Conservation (phyloP, 2,888 invertebrate species). For the Meliscaeva auricollis region DNA sequence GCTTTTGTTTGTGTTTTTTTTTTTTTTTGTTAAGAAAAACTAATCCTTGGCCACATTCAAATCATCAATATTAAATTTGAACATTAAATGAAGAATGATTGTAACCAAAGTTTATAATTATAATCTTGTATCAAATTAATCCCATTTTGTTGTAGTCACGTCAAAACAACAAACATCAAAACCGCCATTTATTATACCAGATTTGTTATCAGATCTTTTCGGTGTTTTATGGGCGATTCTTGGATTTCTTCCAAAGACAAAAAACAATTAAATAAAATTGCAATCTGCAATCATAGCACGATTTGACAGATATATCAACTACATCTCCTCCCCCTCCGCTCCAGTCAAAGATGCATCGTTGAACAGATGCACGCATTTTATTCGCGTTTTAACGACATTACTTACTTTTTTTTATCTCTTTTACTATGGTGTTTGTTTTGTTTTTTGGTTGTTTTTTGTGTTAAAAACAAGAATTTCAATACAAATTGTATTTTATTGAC, state of each 20-base stretch:
- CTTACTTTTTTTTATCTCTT: slow-evolving; percentile 12
- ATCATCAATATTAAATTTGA: slow-evolving; percentile 16
- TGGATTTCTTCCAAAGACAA: slow-evolving; percentile 33
- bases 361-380: slow-evolving; percentile 51
- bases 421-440: slow-evolving; percentile 9
- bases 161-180: slow-evolving; percentile 16
- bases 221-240: slow-evolving; percentile 28
- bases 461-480: slow-evolving; percentile 66
- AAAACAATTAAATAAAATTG: slow-evolving; percentile 11
- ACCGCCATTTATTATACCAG: slow-evolving; percentile 24
- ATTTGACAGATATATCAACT: slow-evolving; percentile 40
- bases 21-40: not conserved
- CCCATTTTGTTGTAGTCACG: slow-evolving; percentile 13
- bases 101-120: slow-evolving; percentile 1
- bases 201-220: slow-evolving; percentile 35
- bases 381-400: slow-evolving; percentile 30
- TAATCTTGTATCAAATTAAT: not conserved
- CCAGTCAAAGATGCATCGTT: slow-evolving; percentile 1
- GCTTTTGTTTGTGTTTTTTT: not conserved
- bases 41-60: slow-evolving; percentile 8
- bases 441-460: slow-evolving; percentile 23
- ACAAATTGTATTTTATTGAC: slow-evolving; percentile 22
- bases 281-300: slow-evolving; percentile 58
- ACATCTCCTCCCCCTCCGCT: slow-evolving; percentile 1
- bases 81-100: not conserved